Base-by-base conservation (phyloP, 2,888 invertebrate genomes). In the Calameuta idolon region DNA sequence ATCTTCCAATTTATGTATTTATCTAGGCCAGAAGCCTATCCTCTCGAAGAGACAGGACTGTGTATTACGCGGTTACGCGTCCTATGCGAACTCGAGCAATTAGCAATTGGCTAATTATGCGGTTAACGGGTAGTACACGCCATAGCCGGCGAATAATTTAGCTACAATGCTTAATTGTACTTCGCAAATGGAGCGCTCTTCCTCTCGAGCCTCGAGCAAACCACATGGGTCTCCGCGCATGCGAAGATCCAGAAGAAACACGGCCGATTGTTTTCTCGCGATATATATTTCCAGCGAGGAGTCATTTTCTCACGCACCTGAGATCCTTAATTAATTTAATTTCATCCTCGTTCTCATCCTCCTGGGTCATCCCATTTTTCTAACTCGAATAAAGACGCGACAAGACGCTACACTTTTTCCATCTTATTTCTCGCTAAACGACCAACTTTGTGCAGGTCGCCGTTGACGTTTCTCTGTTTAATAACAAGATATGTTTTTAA, bases 71-170 rank as follows among this genome's bases (percentile, higher is more conserved):
- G 34, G 34, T 74, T 77, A 73, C 34, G 75, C 12, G 37, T 40
- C 80, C 82, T 82, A 82, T 85, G 87, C 85, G 87, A 88, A 88
- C 83, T 77, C 82, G 79, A 75, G 82, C 83, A 87, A 89, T 88
- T 87, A 88, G 84, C 81, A 85, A 88, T 85, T 84, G 82, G 77
- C 83, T 87, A 87, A 87, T 85, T 87, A 85, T 81, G 80, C 76
- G 78, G 75, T 77, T 77, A 77, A 75, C 84, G 86, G 83, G 81
- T 80, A 81, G 81, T 79, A 79, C 79, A 78, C 74, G 83, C 80
- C 80, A 76, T 80, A 77, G 77, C 35, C 76, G 80, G 79, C 79
- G 80, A 82, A 85, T 83, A 85, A 82, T 84, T 79, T 78, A 84
- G 83, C 80, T 81, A 82, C 83, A 84, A 85, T 83, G 86, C 79